Base-by-base conservation (phyloP, 1,140 invertebrate species). In the Aphelenchoides fujianensis region DNA sequence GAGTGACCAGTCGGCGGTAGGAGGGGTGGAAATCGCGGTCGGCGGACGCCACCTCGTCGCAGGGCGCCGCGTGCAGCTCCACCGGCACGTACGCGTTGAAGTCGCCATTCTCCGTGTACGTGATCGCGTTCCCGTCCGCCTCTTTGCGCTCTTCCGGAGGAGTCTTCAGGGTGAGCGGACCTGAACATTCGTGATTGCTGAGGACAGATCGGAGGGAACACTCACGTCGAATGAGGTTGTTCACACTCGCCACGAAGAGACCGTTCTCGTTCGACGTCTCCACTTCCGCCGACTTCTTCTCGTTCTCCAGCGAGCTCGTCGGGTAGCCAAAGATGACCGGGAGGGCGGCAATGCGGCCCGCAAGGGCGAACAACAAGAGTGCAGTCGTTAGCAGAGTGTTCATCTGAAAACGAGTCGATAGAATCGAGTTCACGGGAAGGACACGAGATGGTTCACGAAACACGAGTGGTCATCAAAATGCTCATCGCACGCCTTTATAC, bases 301-400 rank as follows among this genome's bases (percentile, higher is more conserved):
- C 16, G 16, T 66, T 61, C 36, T 48, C 41, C 41, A 48, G 23
- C n/a, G 59, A 61, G 59, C 2, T 35, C 2, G 32, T 66, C 12
- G 16, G 63, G 31, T 66, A 66, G 12, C 63, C 63, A 48, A 66
- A 66, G 3, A 66, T 66, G 12, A 66, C 63, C 12, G 63, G 63
- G n/a, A 66, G 63, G 0, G 63, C 63, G 1, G 30, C 16, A 66
- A 66, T 48, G n/a, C 53, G 16, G 2, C 12, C 31, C 1, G 53
- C 37, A 36, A 66, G 7, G 16, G 27, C 12, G 63, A 66, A 55
- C 12, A 66, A 48, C 41, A 48, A 12, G 41, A 48, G 41, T 16
- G 23, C 41, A 16, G 23, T 16, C 12, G 41, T 48, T 23, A 48
- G 12, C 41, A 48, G 41, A 16, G 12, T 12, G 12, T 16, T 16